Conservation (phyloP, 2,888 invertebrate species). For the Agonopterix heracliana region DNA sequence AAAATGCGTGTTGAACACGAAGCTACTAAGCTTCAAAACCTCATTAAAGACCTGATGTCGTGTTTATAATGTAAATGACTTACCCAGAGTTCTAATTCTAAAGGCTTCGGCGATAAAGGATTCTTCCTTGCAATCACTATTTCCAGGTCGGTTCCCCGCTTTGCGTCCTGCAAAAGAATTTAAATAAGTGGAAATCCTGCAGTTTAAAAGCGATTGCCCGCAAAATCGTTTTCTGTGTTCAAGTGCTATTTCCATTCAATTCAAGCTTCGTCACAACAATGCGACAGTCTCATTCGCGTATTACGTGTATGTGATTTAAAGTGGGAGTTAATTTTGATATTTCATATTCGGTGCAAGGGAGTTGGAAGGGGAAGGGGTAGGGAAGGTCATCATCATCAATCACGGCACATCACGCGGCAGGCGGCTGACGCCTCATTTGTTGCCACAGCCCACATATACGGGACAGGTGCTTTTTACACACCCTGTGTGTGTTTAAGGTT, state of each 20-base stretch:
- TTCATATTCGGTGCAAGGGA: slow-evolving; percentile 25
- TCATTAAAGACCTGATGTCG: slow-evolving; percentile 10
- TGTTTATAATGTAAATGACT: slow-evolving; percentile 32
- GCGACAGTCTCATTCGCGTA: too few relatives aligned
- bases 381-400: slow-evolving; percentile 57
- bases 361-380: slow-evolving; percentile 16
- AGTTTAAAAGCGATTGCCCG: not conserved
- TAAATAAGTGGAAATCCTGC: slow-evolving; percentile 1
- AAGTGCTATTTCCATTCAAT: too few relatives aligned
- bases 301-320: slow-evolving; percentile 2
- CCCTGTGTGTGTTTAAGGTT: not conserved
- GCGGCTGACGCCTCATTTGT: slow-evolving; percentile 44
- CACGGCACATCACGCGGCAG: slow-evolving; percentile 38
- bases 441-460: slow-evolving; percentile 2
- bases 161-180: slow-evolving; percentile 78
- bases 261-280: too few relatives aligned
- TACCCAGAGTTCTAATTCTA: slow-evolving; percentile 90
- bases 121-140: slow-evolving; percentile 89
- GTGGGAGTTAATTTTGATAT: slow-evolving; percentile 34
- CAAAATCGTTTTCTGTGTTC: too few relatives aligned
- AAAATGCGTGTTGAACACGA: slow-evolving; percentile 51
- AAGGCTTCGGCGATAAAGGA: slow-evolving; percentile 84
- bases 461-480: slow-evolving; percentile 13
- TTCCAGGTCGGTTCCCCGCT: slow-evolving; percentile 87
- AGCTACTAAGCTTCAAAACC: slow-evolving; percentile 36